Conservation (phyloP, 1,140 invertebrate genomes). For the Lordiphosa mommai region DNA sequence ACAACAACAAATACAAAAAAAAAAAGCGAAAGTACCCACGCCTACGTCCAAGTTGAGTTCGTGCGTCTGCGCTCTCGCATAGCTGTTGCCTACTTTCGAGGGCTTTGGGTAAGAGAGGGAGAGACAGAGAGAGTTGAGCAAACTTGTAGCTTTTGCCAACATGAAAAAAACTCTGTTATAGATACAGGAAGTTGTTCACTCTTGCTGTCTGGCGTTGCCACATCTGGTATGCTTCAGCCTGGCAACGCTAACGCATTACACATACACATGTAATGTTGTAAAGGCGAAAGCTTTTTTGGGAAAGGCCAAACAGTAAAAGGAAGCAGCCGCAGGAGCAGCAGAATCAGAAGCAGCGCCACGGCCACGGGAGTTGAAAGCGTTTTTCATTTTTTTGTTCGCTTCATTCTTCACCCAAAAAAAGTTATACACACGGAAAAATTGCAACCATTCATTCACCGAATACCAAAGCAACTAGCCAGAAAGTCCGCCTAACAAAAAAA, state of each 20-base stretch:
- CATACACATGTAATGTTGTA: constrained; percentile 32
- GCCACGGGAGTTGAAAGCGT: constrained; percentile 34
- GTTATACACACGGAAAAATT: constrained; percentile 77
- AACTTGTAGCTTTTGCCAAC: constrained; percentile 54
- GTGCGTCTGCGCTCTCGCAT: constrained; percentile 58
- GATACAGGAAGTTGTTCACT: constrained; percentile 49
- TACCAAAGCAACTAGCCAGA: constrained; percentile 52
- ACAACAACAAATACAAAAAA: no score
- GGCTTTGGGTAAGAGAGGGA: constrained; percentile 4
- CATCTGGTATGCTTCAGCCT: constrained; percentile 11
- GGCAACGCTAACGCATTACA: constrained; percentile 19
- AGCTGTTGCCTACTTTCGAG: constrained; percentile 60
- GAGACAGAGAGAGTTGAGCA: constrained; percentile 7
- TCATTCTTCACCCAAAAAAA: constrained; percentile 34
- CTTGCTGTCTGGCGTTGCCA: constrained; percentile 45
- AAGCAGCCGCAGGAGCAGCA: constrained; percentile 33
- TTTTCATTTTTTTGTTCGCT: constrained; percentile 35
- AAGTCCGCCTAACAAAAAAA: constrained; percentile 13
- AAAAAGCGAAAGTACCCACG: constrained; percentile 48
- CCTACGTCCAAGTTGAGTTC: constrained; percentile 13
- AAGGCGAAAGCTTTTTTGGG: constrained; percentile 55
- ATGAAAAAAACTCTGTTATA: constrained; percentile 53
- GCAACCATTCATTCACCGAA: constrained; percentile 68
- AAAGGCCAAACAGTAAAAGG: constrained; percentile 20
- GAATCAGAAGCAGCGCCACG: constrained; percentile 32